phyloP scores from a whole-genome alignment of 1,140 invertebrate genomes.

The Coelopa frigida region DNA sequence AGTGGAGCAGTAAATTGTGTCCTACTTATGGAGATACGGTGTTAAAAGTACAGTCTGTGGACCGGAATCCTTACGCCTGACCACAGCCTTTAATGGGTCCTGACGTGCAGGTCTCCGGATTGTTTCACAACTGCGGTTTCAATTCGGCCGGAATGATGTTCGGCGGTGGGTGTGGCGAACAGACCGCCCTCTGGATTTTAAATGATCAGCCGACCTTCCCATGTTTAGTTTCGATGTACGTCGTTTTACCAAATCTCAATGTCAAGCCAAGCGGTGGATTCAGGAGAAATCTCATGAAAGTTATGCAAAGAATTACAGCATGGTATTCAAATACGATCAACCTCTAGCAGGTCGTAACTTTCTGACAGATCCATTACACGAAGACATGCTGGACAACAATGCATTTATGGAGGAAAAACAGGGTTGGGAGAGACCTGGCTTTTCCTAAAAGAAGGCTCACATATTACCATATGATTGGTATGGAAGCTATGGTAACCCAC shows the following conservation, averaged over 20 bases:
- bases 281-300: conserved; percentile 76
- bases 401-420: conserved; percentile 80
- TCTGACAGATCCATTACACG: conserved; percentile 60
- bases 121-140: conserved; percentile 80
- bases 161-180: conserved; percentile 74
- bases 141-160: conserved; percentile 89
- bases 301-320: conserved; percentile 79
- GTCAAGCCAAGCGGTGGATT: conserved; percentile 62
- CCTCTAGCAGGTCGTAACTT: conserved; percentile 72
- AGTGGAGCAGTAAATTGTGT: conserved; percentile 64
- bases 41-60: conserved; percentile 80
- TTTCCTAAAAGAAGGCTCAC: conserved; percentile 50
- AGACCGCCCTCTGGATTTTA: conserved; percentile 76
- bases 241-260: conserved; percentile 64
- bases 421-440: conserved; percentile 80
- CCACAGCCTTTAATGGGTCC: conserved; percentile 69
- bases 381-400: conserved; percentile 47
- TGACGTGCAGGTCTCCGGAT: conserved; percentile 37
- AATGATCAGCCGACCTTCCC: conserved; percentile 71
- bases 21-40: conserved; percentile 66
- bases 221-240: conserved; percentile 82
- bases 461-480: conserved; percentile 74
- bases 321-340: conserved; percentile 78
- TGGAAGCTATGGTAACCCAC: conserved; percentile 62
- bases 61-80: conserved; percentile 82